A percentile compares a stretch with the other conserved stretches of the same genome.
These are phyloP conservation scores for Myotis findleyi DNA, from an alignment of 2,797 vertebrate genomes.

Conservation along the genomic window DNA sequence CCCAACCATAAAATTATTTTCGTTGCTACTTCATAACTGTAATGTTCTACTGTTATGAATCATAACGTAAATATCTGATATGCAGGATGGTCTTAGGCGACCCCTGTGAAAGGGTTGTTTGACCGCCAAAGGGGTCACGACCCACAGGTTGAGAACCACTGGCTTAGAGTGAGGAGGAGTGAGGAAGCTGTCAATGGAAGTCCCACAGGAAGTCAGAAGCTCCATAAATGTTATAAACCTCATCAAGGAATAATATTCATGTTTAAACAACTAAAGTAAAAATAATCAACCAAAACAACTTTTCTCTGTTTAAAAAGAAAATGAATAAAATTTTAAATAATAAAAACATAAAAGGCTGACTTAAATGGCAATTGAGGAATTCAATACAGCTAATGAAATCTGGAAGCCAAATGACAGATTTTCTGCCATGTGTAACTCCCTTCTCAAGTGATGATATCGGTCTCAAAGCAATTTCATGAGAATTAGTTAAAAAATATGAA, in stretches of 20 bases:
- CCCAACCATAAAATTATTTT: no score
- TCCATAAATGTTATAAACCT: neutral
- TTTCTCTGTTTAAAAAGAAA: neutral
- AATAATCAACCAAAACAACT: neutral
- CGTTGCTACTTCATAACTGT: no score
- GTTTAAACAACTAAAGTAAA: neutral
- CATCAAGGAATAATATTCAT: neutral
- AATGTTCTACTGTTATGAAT: no score
- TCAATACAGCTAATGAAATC: slow-evolving; percentile 27
- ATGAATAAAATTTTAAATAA: neutral
- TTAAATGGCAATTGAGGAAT: neutral
- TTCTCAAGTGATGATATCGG: neutral
- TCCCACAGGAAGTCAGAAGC: neutral
- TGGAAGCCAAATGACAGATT: slow-evolving; percentile 17
- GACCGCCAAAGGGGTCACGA: no score
- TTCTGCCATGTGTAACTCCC: neutral
- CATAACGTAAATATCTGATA: no score
- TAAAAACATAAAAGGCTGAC: neutral
- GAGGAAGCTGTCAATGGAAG: neutral
- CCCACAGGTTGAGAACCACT: no score
- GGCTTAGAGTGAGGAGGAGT: neutral
- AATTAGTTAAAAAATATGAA: slow-evolving; percentile 43
- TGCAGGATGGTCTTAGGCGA: no score
- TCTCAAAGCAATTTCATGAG: neutral
- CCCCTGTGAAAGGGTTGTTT: no score